Conservation (phyloP, 2,888 invertebrate genomes). For the Pristionchus maxplancki region DNA sequence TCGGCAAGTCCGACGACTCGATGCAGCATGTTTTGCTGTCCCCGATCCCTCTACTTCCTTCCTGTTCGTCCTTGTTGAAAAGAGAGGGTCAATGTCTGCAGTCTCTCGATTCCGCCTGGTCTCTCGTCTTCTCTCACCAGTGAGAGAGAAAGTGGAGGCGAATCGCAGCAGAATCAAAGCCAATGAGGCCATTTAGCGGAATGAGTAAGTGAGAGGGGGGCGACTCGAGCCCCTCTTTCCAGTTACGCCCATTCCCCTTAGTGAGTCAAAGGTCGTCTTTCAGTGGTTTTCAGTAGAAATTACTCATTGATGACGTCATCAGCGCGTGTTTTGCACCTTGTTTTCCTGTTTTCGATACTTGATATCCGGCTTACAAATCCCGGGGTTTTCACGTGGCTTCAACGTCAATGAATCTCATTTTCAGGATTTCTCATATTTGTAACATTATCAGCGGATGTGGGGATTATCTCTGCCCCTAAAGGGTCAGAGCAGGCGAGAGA, state of each 20-base stretch:
- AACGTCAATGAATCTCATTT: no score
- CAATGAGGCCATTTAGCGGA: conserved; percentile 41
- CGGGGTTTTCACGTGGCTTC: neutral
- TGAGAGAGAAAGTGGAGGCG: neutral
- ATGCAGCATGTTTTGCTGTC: neutral
- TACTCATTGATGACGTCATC: no score
- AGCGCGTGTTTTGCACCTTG: neutral
- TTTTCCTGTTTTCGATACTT: neutral
- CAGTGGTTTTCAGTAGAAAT: neutral
- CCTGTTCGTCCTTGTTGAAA: neutral
- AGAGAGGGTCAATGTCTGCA: neutral
- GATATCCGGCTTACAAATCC: neutral
- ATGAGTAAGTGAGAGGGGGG: conserved; percentile 7
- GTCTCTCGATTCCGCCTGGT: conserved; percentile 17
- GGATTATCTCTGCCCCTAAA: neutral
- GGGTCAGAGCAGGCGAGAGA: neutral
- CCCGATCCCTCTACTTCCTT: neutral
- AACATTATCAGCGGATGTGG: conserved; percentile 39
- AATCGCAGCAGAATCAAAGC: neutral
- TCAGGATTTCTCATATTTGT: neutral
- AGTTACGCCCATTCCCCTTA: no score
- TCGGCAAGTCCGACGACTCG: neutral
- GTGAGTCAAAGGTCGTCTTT: neutral
- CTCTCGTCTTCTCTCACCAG: neutral
- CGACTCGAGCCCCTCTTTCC: no score